Base-by-base conservation (phyloP, 2,888 invertebrate genomes). In the Tetanocera ferruginea region DNA sequence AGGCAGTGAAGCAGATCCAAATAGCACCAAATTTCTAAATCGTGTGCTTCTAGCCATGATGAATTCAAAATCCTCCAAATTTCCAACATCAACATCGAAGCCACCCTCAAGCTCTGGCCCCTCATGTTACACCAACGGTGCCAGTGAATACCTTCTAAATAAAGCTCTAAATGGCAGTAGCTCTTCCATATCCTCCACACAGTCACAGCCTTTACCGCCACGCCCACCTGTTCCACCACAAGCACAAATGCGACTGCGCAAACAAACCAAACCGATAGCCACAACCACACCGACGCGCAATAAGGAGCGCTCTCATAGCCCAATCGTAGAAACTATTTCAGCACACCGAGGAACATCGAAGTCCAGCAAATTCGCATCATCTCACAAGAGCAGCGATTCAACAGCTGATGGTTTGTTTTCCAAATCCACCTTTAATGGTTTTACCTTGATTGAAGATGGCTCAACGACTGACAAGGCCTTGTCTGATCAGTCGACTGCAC, bases 161-260 rank as follows among this genome's bases (percentile, higher is more conserved):
- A 69, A 14, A 43, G 43, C 43, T 43, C 43, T n/a, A 80, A 78
- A 76, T 76, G 81, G 83, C 67, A 86, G 85, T 43, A 82, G 81
- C 55, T 85, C 86, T 67, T 85, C 87, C 62, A 64, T 85, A 72
- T 83, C 84, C 66, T 84, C 86, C 37, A 78, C 71, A 43, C 69
- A 69, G n/a, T 78, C 79, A n/a, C 81, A 76, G 71, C 79, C 80
- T 75, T 74, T 60, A 52, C 74, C 78, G 14, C 77, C 82, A 19
- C 87, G 86, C 64, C 88, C 89, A 64, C 88, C 89, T 14, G 85
- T 85, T 75, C 89, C 89, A 37, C 87, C 88, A 57, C 84, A 85
- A 78, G 80, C 84, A 70, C 83, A 83, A 25, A 85, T 84, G 64
- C 87, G 85, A 77, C 83, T 84, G 62, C 87, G 89, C 60, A 88